Evolutionary conservation across 2,888 invertebrate species (phyloP).

Genomic region (Torymus tubicola): DNA sequence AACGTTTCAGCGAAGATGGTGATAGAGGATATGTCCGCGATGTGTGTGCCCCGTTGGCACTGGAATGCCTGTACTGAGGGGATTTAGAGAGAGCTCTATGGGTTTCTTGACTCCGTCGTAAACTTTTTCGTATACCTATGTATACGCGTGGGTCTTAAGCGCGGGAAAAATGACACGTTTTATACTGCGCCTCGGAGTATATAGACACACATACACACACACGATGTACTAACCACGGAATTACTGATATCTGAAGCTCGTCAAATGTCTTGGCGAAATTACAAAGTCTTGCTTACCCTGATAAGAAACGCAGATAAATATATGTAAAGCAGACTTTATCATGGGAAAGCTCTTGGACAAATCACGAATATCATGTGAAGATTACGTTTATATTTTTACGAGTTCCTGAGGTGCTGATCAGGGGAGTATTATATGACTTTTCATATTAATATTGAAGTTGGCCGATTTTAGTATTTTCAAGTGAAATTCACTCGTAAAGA

Average conservation of each 20-base stretch:
- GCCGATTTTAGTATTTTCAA: no score
- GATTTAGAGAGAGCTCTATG: conserved; percentile 1
- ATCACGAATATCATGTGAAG: no score
- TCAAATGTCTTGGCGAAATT: conserved; percentile 1
- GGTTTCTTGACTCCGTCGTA: conserved; percentile 34
- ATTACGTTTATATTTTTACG: no score
- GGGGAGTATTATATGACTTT: no score
- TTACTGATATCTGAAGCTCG: not conserved
- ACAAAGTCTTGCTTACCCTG: conserved; percentile 6
- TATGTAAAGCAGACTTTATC: not conserved
- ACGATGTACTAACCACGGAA: not conserved
- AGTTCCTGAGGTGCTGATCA: no score
- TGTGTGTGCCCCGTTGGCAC: not conserved
- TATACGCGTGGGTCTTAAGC: no score
- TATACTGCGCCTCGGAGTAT: no score
- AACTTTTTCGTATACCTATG: conserved; percentile 20
- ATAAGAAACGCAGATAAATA: conserved; percentile 18
- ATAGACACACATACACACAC: not conserved
- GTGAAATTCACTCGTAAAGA: no score
- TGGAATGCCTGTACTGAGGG: conserved; percentile 5
- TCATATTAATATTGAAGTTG: no score
- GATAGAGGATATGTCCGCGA: conserved; percentile 9
- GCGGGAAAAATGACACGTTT: conserved; percentile 3
- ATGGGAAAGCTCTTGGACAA: no score
- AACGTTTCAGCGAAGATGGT: not conserved